Evolutionary conservation across 2,113 vertebrate genomes (phyloP), one percentile per base, ranked within the genome.

Genomic region (Otis tarda): DNA sequence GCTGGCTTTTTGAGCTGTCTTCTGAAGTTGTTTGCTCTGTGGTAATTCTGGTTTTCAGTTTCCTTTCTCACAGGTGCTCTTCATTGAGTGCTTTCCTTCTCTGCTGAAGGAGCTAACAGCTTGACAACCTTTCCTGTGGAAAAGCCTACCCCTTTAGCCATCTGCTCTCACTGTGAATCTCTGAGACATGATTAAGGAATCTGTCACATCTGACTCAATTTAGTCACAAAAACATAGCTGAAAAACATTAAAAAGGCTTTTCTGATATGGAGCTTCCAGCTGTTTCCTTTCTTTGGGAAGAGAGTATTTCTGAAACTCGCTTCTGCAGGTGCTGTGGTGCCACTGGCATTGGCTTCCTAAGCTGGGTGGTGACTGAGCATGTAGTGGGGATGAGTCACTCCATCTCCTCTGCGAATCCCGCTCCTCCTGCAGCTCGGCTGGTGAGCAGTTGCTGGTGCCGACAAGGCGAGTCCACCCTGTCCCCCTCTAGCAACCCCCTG

Each of bases 361-460:
- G 45, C 6, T 1, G 1, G 78, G 74, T 20, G 65, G 47, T 1
- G 10, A 17, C 20, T 1, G 15, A 4, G 7, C 49, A 24, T 30
- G 43, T 39, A 3, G 43, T 1, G 1, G 33, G 63, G 45, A 14
- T 68, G 59, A 41, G 25, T 33, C 24, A 3, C 31, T 21, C 45
- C 12, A 1, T 3, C 50, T 39, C 41, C 49, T 6, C 10, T 6
- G n/a, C 1, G 39, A 35, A 35, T 23, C 64, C 52, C 0, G 0
- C 63, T 83, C 9, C 33, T 69, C 71, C 41, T 3, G 73, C 39
- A 12, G 68, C 45, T 43, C 1, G 0, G 28, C 76, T 37, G 41
- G 15, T 0, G 0, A 70, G 80, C 30, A 6, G 21, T 9, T 1
- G 0, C 35, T 20, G 60, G 39, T n/a, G 25, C 45, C 3, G 1